Percentiles rank a stretch among this genome's conserved stretches.
These are phyloP conservation scores for Lepidurus apus DNA, from an alignment of 1,140 invertebrate species.

Conservation along the genomic window DNA sequence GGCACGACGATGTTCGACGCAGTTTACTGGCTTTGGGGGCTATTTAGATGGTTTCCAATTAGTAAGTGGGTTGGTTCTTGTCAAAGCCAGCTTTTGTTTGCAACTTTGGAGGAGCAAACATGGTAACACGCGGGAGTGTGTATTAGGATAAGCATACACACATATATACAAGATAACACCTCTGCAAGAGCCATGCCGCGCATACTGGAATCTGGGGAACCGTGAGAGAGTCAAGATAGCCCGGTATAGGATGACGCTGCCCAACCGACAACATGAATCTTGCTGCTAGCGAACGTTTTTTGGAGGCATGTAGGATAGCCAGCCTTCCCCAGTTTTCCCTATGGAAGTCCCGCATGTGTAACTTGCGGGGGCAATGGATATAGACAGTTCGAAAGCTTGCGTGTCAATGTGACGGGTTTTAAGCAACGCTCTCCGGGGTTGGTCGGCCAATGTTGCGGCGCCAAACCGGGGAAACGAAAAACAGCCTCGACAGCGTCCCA, in stretches of 20 bases:
- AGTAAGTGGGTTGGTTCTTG: constrained; percentile 21
- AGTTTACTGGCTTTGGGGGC: neutral
- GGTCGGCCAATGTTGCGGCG: neutral
- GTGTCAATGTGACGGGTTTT: neutral
- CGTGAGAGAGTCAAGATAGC: neutral
- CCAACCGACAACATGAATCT: neutral
- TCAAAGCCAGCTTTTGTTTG: constrained; percentile 21
- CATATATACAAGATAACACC: constrained; percentile 19
- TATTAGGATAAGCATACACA: constrained; percentile 19
- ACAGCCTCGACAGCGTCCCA: neutral
- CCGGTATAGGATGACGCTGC: neutral
- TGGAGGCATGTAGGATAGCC: too few relatives aligned
- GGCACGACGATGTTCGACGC: neutral
- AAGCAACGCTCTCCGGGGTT: neutral
- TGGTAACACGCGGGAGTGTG: constrained; percentile 17
- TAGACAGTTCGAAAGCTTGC: too few relatives aligned
- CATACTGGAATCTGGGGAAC: neutral
- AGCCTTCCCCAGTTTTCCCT: too few relatives aligned
- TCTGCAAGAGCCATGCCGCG: neutral
- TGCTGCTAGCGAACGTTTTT: neutral
- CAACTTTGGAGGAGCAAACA: neutral
- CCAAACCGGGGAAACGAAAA: neutral
- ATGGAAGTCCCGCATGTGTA: too few relatives aligned
- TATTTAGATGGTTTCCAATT: constrained; percentile 20
- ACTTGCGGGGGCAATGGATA: too few relatives aligned